Evolutionary conservation across 2,797 vertebrate genomes (phyloP).

Genomic region (Bovichtus variegatus): DNA sequence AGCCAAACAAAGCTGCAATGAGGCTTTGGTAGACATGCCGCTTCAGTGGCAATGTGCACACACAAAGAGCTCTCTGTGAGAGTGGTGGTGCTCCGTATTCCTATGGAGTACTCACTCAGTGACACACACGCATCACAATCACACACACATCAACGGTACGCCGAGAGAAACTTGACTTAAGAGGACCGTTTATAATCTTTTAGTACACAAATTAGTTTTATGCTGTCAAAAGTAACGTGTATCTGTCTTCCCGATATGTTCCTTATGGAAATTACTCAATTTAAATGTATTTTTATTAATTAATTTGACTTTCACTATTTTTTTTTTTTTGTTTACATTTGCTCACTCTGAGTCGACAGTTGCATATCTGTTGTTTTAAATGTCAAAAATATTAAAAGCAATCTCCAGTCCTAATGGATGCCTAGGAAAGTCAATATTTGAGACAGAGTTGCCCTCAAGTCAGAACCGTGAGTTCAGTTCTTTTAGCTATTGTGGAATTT

Average conservation of each 20-base stretch:
- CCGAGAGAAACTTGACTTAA: conserved; percentile 9
- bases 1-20: conserved; percentile 67
- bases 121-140: conserved; percentile 39
- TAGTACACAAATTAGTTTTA: background rate
- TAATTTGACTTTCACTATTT: no score
- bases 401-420: background rate
- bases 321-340: background rate
- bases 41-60: conserved; percentile 56
- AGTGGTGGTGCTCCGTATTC: conserved; percentile 77
- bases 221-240: background rate
- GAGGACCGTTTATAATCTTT: background rate
- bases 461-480: background rate
- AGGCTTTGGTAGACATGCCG: conserved; percentile 62
- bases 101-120: conserved; percentile 68
- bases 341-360: background rate
- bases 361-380: background rate
- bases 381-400: conserved; percentile 20
- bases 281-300: background rate
- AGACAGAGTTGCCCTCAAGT: background rate
- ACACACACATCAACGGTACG: conserved; percentile 12
- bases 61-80: conserved; percentile 83
- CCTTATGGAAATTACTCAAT: background rate
- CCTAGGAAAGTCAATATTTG: background rate
- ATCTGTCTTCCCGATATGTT: background rate
- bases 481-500: background rate